A percentile compares a stretch with the other conserved stretches of the same genome.
Conservation (phyloP, 1,140 invertebrate species). For the Calosoma granatense region DNA sequence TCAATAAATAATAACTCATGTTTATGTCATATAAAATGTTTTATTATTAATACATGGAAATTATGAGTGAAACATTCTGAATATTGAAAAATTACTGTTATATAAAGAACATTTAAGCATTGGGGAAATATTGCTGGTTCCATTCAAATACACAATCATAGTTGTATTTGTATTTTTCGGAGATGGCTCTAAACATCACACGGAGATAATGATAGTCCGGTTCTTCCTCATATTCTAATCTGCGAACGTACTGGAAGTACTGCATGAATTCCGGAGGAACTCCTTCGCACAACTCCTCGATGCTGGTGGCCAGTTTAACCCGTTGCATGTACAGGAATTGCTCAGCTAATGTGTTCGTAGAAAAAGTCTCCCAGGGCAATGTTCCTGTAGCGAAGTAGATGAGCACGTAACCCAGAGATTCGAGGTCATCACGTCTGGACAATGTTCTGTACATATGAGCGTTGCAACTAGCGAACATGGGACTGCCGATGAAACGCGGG, state of each 20-base stretch:
- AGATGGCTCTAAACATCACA: too few relatives aligned
- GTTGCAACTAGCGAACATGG: conserved; percentile 81
- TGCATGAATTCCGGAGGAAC: conserved; percentile 81
- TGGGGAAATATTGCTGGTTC: too few relatives aligned
- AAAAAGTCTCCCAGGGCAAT: conserved; percentile 75
- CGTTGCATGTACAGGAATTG: conserved; percentile 85
- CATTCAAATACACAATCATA: too few relatives aligned
- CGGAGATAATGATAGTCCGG: conserved; percentile 88
- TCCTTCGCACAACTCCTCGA: conserved; percentile 72
- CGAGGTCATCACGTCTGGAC: conserved; percentile 75
- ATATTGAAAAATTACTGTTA: too few relatives aligned
- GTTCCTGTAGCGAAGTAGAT: conserved; percentile 78
- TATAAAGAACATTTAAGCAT: too few relatives aligned
- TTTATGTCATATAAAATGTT: too few relatives aligned
- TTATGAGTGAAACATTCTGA: too few relatives aligned
- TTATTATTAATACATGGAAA: too few relatives aligned
- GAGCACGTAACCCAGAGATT: conserved; percentile 79
- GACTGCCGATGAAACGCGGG: conserved; percentile 82
- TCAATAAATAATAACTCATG: too few relatives aligned
- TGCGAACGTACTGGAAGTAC: conserved; percentile 83
- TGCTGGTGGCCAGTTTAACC: conserved; percentile 75
- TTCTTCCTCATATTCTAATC: conserved; percentile 73
- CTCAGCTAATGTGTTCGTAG: conserved; percentile 73
- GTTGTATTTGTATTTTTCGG: too few relatives aligned
- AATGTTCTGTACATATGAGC: conserved; percentile 75